Base-by-base conservation (phyloP, 1,140 invertebrate species). In the Lasioglossum albipes region DNA sequence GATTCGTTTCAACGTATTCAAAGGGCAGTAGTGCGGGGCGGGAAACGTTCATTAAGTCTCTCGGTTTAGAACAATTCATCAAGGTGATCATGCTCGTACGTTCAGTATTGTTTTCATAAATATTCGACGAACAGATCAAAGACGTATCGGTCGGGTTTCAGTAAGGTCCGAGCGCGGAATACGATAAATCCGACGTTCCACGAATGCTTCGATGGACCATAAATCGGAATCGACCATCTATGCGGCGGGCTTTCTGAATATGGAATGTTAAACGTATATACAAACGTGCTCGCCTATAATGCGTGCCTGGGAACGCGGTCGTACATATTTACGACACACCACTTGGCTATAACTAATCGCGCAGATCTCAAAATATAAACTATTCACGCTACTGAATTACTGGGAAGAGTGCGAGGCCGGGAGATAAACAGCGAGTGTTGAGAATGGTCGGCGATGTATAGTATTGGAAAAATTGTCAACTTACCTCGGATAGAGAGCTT, bases 161-260 rank as follows among this genome's bases (percentile, higher is more conserved):
- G 81, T 54, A 69, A 80, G 71, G 78, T 79, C 57, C 64, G 75
- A 72, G 62, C 31, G 68, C 68, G 68, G 78, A 64, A 75, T 45
- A 59, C 83, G 85, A 90, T 89, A 89, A 89, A 89, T 89, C 84
- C 75, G 52, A 75, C 82, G 79, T 83, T 82, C 67, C 77, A 49
- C 81, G 79, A 84, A 88, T 84, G 75, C 81, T 84, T 76, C 74
- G 77, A 83, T 80, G 69, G 75, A 75, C 84, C 84, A 89, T 91
- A 90, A 91, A 90, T 91, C 82, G 86, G 75, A 80, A 89, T 88
- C 84, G 84, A 68, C 82, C 86, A 82, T 54, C 83, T 81, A 88
- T 89, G 86, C 79, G 70, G 79, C 77, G 77, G 68, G 78, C 81
- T 89, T 75, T 73, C 72, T 73, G 74, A 83, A 84, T 89, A 86